A percentile compares a stretch with the other conserved stretches of the same genome.
phyloP scores from a whole-genome alignment of 23 tunicate species.

The Phallusia fumigata region DNA sequence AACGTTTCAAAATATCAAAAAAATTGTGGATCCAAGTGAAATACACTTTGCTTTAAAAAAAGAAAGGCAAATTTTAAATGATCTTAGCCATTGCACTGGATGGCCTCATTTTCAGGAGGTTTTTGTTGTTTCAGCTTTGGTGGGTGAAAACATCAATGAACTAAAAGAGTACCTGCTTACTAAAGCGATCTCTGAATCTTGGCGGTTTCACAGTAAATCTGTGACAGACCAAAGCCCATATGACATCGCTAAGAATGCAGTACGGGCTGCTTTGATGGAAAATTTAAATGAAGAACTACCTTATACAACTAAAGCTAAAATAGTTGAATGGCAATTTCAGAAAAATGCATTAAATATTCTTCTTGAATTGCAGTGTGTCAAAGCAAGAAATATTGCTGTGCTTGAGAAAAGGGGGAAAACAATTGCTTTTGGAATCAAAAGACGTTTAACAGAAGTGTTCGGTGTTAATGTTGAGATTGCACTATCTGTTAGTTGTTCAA shows the following conservation, averaged over 20 bases:
- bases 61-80: slow-evolving; percentile 55
- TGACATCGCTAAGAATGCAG: slow-evolving; percentile 37
- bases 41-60: slow-evolving; percentile 29
- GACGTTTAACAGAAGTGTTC: neutral
- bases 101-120: slow-evolving; percentile 95
- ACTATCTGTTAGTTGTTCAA: neutral
- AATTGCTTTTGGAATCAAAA: neutral
- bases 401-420: neutral
- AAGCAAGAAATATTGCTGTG: slow-evolving; percentile 17
- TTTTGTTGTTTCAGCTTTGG: slow-evolving; percentile 74
- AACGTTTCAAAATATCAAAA: slow-evolving; percentile 16
- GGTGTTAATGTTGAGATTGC: neutral
- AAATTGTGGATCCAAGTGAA: slow-evolving; percentile 22
- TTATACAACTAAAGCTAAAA: slow-evolving; percentile 42
- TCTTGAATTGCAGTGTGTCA: slow-evolving; percentile 32
- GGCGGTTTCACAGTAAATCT: slow-evolving; percentile 64
- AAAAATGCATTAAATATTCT: slow-evolving; percentile 24
- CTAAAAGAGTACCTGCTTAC: slow-evolving; percentile 37
- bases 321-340: slow-evolving; percentile 30
- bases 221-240: slow-evolving; percentile 55
- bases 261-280: slow-evolving; percentile 67
- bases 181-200: slow-evolving; percentile 45
- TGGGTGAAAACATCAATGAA: neutral
- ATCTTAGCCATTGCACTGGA: slow-evolving; percentile 51
- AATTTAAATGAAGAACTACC: slow-evolving; percentile 81